These are phyloP conservation scores for Orycteropus afer DNA, from an alignment of 2,113 vertebrate species.

Conservation along the genomic window DNA sequence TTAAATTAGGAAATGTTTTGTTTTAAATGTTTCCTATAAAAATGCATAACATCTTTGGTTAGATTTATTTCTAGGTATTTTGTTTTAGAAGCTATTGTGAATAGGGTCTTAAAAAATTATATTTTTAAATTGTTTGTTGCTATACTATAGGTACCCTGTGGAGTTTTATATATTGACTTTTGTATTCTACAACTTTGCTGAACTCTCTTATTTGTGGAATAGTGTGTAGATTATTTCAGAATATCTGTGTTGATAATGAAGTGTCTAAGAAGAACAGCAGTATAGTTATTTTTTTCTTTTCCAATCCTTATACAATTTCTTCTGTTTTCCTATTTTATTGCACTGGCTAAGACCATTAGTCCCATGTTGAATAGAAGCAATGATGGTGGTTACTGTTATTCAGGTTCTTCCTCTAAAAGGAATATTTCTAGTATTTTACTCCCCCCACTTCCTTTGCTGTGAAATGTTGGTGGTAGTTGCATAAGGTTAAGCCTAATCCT, in stretches of 20 bases:
- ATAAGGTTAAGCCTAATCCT: background rate
- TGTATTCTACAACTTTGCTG: background rate
- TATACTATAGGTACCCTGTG: background rate
- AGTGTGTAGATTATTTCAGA: slow-evolving; percentile 35
- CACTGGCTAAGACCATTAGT: background rate
- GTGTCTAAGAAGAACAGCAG: background rate
- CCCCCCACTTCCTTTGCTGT: background rate
- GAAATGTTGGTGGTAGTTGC: background rate
- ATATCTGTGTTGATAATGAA: slow-evolving; percentile 32
- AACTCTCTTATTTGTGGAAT: background rate
- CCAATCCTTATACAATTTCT: background rate
- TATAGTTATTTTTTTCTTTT: background rate
- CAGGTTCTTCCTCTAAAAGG: background rate
- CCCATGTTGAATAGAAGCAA: background rate
- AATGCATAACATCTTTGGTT: slow-evolving; percentile 26
- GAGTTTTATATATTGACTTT: slow-evolving; percentile 34
- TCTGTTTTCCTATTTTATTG: background rate
- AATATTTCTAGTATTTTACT: background rate
- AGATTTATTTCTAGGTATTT: slow-evolving; percentile 29
- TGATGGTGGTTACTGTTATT: background rate
- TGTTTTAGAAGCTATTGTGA: slow-evolving; percentile 37
- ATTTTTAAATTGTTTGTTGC: slow-evolving; percentile 9
- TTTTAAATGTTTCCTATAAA: slow-evolving; percentile 35
- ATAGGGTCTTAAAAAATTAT: slow-evolving; percentile 5
- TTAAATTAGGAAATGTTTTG: background rate